Evolutionary conservation across 1,140 invertebrate genomes (phyloP).

Genomic region (Augochlora pura): DNA sequence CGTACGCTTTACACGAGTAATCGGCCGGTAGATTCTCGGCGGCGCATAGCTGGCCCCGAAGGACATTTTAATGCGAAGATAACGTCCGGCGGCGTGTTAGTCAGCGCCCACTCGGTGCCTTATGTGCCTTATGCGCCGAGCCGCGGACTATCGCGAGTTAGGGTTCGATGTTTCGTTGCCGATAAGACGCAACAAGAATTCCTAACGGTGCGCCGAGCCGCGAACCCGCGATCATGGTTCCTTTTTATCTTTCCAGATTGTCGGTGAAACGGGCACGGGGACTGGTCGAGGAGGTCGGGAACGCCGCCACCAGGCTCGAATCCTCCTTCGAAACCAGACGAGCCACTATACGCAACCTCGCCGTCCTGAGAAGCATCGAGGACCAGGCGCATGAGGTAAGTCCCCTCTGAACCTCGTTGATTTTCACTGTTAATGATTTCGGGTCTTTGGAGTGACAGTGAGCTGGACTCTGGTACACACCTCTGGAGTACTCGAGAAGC

Average conservation of each 20-base stretch:
- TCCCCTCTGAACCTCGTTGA: background rate
- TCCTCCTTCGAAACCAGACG: conserved; percentile 77
- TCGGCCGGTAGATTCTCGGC: background rate
- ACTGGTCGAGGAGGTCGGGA: conserved; percentile 77
- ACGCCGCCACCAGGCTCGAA: conserved; percentile 77
- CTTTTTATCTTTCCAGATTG: conserved; percentile 66
- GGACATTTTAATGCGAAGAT: conserved; percentile 34
- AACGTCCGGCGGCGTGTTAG: conserved; percentile 30
- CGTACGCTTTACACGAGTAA: no score
- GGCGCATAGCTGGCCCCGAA: background rate
- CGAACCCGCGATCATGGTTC: conserved; percentile 36
- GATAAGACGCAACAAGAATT: conserved; percentile 41
- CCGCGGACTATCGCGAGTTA: conserved; percentile 14
- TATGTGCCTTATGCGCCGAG: background rate
- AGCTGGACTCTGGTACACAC: no score
- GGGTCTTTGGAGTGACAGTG: no score
- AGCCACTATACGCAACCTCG: conserved; percentile 77
- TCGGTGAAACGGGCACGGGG: conserved; percentile 74
- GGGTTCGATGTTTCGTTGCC: conserved; percentile 36
- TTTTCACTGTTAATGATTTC: no score
- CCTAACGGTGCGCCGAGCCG: conserved; percentile 44
- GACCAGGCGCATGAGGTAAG: conserved; percentile 79
- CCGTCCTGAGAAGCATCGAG: conserved; percentile 77
- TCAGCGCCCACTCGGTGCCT: conserved; percentile 17
- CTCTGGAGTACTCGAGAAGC: no score